phyloP scores from a whole-genome alignment of 2,113 vertebrate genomes.

The Telmatochromis brichardi region DNA sequence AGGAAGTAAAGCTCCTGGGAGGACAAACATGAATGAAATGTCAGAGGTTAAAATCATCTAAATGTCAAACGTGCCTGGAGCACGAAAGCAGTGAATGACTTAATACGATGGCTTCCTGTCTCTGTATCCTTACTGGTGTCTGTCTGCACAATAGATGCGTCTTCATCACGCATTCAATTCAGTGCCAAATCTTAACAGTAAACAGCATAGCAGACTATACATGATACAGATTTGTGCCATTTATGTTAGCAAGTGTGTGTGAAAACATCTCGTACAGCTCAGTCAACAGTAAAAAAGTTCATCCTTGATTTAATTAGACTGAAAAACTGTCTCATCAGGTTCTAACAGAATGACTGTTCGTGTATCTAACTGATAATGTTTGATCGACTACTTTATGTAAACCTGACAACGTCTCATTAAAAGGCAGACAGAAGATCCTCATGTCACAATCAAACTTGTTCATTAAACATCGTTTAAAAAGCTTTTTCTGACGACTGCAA shows the following conservation, averaged over 20 bases:
- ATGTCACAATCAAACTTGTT: not conserved
- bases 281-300: not conserved
- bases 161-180: not conserved
- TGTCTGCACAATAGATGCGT: not conserved
- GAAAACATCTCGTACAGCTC: not conserved
- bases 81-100: not conserved
- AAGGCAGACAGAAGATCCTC: not conserved
- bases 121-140: not conserved
- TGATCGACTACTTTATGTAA: accelerated
- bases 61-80: slow-evolving; percentile 3
- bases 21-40: slow-evolving; percentile 1
- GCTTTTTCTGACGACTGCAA: not conserved
- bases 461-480: not conserved
- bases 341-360: not conserved
- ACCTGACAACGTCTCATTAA: not conserved
- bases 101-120: not conserved
- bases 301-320: not conserved
- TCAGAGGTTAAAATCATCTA: not conserved
- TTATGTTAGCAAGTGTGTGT: not conserved
- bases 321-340: not conserved
- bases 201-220: accelerated
- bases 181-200: not conserved
- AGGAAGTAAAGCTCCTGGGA: slow-evolving; percentile 71
- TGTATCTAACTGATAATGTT: not conserved
- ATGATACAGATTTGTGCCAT: not conserved